Evolutionary conservation across 2,113 vertebrate species (phyloP).

Genomic region (Bos taurus): DNA sequence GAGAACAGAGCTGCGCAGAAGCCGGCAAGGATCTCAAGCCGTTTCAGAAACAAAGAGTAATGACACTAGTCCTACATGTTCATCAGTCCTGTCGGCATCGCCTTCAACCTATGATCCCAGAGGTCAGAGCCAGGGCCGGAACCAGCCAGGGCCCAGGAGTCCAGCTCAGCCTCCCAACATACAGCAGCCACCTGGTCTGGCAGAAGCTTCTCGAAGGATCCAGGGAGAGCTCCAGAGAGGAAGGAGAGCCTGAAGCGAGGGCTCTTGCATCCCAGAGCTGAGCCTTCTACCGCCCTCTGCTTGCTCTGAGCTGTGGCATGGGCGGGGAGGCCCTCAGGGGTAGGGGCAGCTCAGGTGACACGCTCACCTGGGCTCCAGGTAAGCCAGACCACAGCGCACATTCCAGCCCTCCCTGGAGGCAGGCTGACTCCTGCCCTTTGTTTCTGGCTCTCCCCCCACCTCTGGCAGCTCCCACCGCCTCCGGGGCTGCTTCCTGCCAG

Average conservation of each 20-base stretch:
- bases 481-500: neutral
- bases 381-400: neutral
- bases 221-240: neutral
- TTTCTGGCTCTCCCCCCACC: neutral
- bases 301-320: neutral
- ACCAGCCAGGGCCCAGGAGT: neutral
- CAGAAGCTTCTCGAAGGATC: neutral
- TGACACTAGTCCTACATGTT: neutral
- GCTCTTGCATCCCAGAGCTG: neutral
- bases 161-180: neutral
- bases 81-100: neutral
- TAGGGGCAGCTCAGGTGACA: conserved; percentile 41
- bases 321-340: neutral
- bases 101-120: neutral
- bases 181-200: neutral
- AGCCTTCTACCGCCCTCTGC: neutral
- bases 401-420: neutral
- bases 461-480: neutral
- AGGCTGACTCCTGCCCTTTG: neutral
- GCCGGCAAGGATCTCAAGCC: neutral
- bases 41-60: neutral
- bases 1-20: neutral
- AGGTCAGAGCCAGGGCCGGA: neutral
- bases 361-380: neutral
- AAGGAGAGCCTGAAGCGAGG: neutral